Evolutionary conservation across 2,113 vertebrate genomes (phyloP).

Genomic region (Anarrhichthys ocellatus): DNA sequence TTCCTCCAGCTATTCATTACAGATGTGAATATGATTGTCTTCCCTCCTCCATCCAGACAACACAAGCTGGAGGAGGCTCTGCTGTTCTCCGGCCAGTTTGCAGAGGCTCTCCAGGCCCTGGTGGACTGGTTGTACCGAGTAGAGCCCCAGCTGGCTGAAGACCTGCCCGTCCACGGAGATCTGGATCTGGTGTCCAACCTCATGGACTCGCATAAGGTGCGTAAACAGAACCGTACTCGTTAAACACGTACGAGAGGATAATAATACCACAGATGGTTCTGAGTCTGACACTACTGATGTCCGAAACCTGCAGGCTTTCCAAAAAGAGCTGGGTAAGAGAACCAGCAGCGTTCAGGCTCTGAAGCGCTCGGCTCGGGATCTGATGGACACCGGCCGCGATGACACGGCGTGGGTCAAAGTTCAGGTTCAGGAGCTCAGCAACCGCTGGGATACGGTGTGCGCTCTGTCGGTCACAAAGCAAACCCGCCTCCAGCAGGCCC

Average conservation of each 20-base stretch:
- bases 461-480: constrained; percentile 96
- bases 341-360: constrained; percentile 94
- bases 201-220: constrained; percentile 98
- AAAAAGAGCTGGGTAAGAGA: constrained; percentile 97
- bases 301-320: constrained; percentile 87
- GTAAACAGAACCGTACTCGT: neutral
- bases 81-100: constrained; percentile 98
- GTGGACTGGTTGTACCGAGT: constrained; percentile 99
- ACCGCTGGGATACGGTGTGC: constrained; percentile 97
- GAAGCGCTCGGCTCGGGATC: constrained; percentile 94
- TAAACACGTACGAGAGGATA: neutral
- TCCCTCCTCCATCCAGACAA: constrained; percentile 83
- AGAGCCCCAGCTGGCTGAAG: constrained; percentile 95
- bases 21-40: neutral
- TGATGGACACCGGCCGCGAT: constrained; percentile 93
- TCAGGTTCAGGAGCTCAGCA: constrained; percentile 97
- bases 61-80: constrained; percentile 99
- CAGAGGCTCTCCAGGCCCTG: constrained; percentile 95
- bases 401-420: constrained; percentile 98
- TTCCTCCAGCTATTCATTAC: accelerated
- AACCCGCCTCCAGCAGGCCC: constrained; percentile 92
- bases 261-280: neutral
- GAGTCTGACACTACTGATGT: neutral
- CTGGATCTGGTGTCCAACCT: constrained; percentile 98
- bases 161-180: constrained; percentile 96